Evolutionary conservation across 2,888 invertebrate genomes (phyloP).

Genomic region (Pseudeuparius sepicola): DNA sequence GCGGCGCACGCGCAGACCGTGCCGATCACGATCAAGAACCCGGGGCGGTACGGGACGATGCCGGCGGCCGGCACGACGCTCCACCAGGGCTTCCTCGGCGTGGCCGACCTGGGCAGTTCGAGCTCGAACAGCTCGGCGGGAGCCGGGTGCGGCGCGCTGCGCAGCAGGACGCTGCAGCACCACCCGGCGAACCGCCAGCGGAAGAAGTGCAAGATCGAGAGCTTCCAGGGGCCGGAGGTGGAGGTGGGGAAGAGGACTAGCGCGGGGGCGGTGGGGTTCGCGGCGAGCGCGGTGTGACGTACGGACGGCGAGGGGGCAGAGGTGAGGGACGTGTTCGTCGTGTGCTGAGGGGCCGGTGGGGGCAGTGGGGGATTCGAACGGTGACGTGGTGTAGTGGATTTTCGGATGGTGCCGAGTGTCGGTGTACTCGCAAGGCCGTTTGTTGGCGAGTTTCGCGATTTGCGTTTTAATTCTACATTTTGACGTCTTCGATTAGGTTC

Average conservation of each 20-base stretch:
- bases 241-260: conserved; percentile 28
- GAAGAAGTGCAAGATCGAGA: conserved; percentile 39
- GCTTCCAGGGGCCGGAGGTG: conserved; percentile 37
- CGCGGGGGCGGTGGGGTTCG: conserved; percentile 33
- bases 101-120: conserved; percentile 36
- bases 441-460: too few species aligned
- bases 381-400: too few species aligned
- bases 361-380: too few species aligned
- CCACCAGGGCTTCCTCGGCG: conserved; percentile 38
- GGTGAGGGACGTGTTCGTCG: conserved; percentile 12
- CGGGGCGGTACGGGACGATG: conserved; percentile 36
- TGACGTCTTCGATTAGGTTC: too few species aligned
- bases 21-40: conserved; percentile 39
- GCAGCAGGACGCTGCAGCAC: conserved; percentile 38
- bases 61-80: conserved; percentile 32
- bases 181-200: conserved; percentile 26
- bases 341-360: too few species aligned
- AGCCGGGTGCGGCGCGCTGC: conserved; percentile 32
- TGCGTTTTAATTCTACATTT: too few species aligned
- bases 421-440: too few species aligned
- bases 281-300: conserved; percentile 38
- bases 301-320: conserved; percentile 17
- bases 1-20: conserved; percentile 34
- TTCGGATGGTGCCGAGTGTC: too few species aligned
- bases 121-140: conserved; percentile 37